Conservation (phyloP, 2,113 vertebrate genomes). For the Cisticola juncidis region DNA sequence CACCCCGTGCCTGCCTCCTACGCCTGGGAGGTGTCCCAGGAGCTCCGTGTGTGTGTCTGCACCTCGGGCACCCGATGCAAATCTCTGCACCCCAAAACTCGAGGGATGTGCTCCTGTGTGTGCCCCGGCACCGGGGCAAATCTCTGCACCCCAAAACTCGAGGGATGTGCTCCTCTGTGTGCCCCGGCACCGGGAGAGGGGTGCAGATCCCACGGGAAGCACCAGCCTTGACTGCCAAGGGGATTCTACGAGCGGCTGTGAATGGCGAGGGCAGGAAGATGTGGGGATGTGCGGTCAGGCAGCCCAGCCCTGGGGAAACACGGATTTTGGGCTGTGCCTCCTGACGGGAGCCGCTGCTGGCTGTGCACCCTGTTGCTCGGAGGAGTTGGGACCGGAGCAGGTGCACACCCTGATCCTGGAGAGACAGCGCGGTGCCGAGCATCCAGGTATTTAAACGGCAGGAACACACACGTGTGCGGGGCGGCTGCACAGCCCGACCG, state of each 20-base stretch:
- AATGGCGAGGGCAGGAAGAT: fast-evolving
- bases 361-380: background rate
- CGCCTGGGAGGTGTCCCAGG: fast-evolving
- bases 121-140: too few relatives aligned
- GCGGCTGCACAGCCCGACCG: background rate
- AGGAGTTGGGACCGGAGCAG: background rate
- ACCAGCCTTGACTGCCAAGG: fast-evolving
- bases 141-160: background rate
- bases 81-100: background rate
- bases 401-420: fast-evolving
- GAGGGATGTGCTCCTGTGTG: too few relatives aligned
- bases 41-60: too few relatives aligned
- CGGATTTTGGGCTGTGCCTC: fast-evolving
- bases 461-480: fast-evolving
- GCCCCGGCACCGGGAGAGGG: background rate
- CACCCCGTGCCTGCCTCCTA: background rate
- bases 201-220: fast-evolving
- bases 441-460: fast-evolving
- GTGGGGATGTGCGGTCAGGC: fast-evolving
- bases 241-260: fast-evolving
- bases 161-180: fast-evolving
- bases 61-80: fast-evolving
- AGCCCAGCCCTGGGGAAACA: fast-evolving
- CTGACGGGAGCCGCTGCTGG: fast-evolving
- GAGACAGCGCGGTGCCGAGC: background rate